Base-by-base conservation (phyloP, 2,888 invertebrate species). In the Sphinx pinastri region DNA sequence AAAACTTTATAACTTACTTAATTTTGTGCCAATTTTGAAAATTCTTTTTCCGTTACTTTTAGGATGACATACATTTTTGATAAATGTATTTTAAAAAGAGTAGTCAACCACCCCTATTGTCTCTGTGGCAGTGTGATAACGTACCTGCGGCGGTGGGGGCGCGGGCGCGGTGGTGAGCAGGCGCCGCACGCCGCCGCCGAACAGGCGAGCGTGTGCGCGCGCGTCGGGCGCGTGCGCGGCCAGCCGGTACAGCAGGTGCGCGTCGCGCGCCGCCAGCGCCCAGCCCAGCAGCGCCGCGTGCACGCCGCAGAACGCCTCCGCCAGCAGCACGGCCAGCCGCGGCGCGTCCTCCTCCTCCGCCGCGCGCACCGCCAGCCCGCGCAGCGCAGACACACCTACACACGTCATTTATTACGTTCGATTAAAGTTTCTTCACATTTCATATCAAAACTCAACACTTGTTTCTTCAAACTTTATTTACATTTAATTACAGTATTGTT, bases 281-380 rank as follows among this genome's bases (percentile, higher is more conserved):
- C 99, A 99, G 72, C 99, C 97, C 74, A 99, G 95, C 59, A 99
- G 93, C 49, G 99, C 98, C 88, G 98, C 95, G 88, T 97, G 99
- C 8, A 99, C 98, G 0, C 99, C 98, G 25, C 98, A 96, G 89
- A 99, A 98, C 0, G 98, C 96, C 89, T 99, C 99, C 70, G 98
- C 97, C 25, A 99, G 94, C 12, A 99, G 94, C 38, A 99, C 97
- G 77, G 98, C 97, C 67, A 99, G 94, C 73, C 98, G 97, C 0
- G 99, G 99, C 2, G 98, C 97, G 82, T 98, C 98, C 78, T 97
- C 97, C 82, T 98, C 98, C 83, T 99, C 99, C 76, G 98, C 98
- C 79, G 99, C 99, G 31, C 99, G 95, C 0, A 98, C 97, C 8
- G 99, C 93, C 58, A 99, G 94, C 0, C 99, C 98, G 45, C 99